Conservation (phyloP, 2,797 vertebrate species). For the Aeoliscus strigatus region DNA sequence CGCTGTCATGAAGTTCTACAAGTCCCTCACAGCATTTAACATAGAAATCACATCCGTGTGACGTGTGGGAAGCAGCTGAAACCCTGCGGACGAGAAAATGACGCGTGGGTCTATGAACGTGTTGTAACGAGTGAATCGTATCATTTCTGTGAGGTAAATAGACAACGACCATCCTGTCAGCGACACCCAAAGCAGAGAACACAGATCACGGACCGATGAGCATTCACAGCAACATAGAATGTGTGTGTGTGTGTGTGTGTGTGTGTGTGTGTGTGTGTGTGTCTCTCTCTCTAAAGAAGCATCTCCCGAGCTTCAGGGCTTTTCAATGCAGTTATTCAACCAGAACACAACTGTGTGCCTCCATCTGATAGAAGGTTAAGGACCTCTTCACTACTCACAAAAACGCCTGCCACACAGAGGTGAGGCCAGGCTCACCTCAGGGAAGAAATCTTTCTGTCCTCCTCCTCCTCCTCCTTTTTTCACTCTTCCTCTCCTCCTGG, state of each 20-base stretch:
- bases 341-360: conserved; percentile 75
- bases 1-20: conserved; percentile 15
- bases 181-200: conserved; percentile 58
- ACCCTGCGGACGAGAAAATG: too few relatives aligned
- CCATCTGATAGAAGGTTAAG: conserved; percentile 83
- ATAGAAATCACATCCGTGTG: too few relatives aligned
- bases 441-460: conserved; percentile 75
- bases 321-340: conserved; percentile 80
- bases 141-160: conserved; percentile 65
- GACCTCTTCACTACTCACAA: conserved; percentile 77
- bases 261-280: conserved; percentile 11
- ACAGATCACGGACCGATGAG: conserved; percentile 63
- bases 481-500: conserved; percentile 69
- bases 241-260: conserved; percentile 30
- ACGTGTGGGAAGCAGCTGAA: too few relatives aligned
- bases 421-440: conserved; percentile 72
- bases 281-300: conserved; percentile 63
- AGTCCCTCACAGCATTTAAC: conserved; percentile 19
- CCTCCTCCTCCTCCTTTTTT: conserved; percentile 69
- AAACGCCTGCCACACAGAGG: conserved; percentile 71
- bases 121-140: conserved; percentile 59
- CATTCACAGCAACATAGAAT: conserved; percentile 69
- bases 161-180: conserved; percentile 59
- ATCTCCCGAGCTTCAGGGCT: conserved; percentile 73
- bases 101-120: conserved; percentile 54